Evolutionary conservation across 2,113 vertebrate species (phyloP).

Genomic region (Columba livia): DNA sequence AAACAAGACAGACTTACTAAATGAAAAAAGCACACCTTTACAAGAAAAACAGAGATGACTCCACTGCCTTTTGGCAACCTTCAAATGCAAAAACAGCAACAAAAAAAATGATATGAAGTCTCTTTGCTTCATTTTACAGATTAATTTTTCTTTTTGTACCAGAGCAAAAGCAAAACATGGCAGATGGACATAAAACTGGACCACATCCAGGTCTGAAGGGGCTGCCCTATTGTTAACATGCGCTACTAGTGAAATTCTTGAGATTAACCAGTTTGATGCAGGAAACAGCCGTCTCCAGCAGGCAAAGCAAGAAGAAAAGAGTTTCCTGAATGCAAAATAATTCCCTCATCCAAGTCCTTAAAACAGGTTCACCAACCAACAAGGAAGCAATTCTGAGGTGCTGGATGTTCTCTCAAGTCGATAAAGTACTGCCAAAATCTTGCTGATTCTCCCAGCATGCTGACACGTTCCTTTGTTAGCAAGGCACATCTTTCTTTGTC

Average conservation of each 20-base stretch:
- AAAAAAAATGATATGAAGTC: neutral
- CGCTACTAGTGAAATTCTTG: neutral
- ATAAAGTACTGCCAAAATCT: neutral
- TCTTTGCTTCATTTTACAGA: neutral
- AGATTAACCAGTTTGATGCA: neutral
- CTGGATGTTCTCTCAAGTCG: rapidly evolving
- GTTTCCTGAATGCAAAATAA: neutral
- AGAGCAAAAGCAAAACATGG: neutral
- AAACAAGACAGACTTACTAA: slow-evolving; percentile 28
- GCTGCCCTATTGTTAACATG: neutral
- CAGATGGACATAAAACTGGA: neutral
- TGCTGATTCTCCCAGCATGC: neutral
- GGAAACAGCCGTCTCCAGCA: neutral
- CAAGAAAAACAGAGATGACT: neutral
- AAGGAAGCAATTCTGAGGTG: neutral
- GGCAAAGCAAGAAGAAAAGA: neutral
- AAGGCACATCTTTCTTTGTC: neutral
- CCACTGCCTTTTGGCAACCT: neutral
- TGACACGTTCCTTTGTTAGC: neutral
- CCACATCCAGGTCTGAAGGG: neutral
- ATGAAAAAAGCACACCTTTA: slow-evolving; percentile 2
- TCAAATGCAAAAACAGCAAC: neutral
- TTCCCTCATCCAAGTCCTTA: neutral
- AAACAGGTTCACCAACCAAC: neutral
- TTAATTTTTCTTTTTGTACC: neutral